phyloP scores from a whole-genome alignment of 2,113 vertebrate species.

The Paramormyrops kingsleyae region DNA sequence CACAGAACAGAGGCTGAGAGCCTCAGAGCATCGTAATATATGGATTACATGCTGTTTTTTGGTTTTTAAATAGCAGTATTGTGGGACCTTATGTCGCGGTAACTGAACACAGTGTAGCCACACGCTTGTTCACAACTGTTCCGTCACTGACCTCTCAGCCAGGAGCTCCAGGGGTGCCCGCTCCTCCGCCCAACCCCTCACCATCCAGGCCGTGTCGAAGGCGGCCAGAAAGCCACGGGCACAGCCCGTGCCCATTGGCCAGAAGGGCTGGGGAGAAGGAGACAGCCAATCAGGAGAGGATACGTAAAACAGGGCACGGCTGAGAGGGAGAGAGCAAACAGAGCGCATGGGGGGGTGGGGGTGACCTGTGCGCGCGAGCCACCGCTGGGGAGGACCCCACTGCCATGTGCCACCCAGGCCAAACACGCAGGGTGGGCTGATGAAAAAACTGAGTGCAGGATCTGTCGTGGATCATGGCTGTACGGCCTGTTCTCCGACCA shows the following conservation, averaged over 20 bases:
- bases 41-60: neutral
- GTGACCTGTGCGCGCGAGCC: too few relatives aligned
- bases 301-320: neutral
- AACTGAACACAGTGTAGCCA: neutral
- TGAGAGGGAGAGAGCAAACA: neutral
- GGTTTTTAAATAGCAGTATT: neutral
- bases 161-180: conserved; percentile 72
- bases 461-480: too few relatives aligned
- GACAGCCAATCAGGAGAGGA: neutral
- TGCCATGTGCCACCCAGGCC: neutral
- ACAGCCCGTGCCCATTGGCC: conserved; percentile 97
- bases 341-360: too few relatives aligned
- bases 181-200: conserved; percentile 80
- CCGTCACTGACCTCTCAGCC: conserved; percentile 73
- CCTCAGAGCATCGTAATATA: neutral
- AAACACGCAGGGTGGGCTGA: too few relatives aligned
- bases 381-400: too few relatives aligned
- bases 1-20: neutral
- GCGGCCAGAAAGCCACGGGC: conserved; percentile 91
- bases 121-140: neutral
- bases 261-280: conserved; percentile 75
- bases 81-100: neutral
- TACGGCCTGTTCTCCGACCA: too few relatives aligned
- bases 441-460: too few relatives aligned
- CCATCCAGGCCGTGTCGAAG: conserved; percentile 93